phyloP scores from a whole-genome alignment of 2,797 vertebrate genomes.

The Cacajao melanocephalus region DNA sequence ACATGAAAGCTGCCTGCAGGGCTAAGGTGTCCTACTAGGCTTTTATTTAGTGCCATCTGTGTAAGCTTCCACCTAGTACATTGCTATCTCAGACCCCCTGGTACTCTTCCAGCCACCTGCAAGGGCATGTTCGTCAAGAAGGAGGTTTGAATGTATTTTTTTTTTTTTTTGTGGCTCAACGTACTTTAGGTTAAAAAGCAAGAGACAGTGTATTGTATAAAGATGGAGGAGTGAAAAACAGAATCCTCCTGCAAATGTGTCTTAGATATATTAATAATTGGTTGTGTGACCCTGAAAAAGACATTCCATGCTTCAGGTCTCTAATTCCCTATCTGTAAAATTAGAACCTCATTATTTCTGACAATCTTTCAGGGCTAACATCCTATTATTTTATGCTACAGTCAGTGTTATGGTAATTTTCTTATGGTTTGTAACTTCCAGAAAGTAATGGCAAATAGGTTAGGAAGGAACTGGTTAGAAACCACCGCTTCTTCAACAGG shows the following conservation, averaged over 20 bases:
- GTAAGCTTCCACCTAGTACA: neutral
- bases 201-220: neutral
- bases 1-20: neutral
- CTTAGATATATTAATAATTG: neutral
- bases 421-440: neutral
- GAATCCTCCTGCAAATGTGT: neutral
- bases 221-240: neutral
- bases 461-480: neutral
- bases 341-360: constrained; percentile 4
- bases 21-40: neutral
- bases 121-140: neutral
- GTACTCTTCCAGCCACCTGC: neutral
- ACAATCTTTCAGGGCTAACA: neutral
- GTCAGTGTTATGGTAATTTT: neutral
- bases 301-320: neutral
- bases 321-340: neutral
- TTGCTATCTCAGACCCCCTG: neutral
- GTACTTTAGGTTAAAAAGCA: neutral
- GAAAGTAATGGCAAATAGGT: neutral
- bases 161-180: neutral
- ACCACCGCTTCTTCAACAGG: neutral
- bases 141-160: neutral
- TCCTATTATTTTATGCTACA: neutral
- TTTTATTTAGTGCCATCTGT: neutral
- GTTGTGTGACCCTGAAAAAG: neutral